Conservation (phyloP, 2,113 vertebrate genomes). For the Chamaetylas fuelleborni region DNA sequence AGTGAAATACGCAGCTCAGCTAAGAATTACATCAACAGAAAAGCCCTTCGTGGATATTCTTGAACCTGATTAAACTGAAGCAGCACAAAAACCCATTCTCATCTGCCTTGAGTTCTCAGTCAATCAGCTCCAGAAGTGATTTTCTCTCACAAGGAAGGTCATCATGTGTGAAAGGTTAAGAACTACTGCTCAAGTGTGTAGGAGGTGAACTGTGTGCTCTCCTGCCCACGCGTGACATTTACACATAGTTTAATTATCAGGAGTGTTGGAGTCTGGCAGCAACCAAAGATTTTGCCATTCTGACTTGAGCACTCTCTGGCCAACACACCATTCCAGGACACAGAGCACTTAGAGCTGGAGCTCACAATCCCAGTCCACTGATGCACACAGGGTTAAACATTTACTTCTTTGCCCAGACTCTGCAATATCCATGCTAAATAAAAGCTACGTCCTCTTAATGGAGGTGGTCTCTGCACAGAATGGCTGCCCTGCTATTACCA, state of each 20-base stretch:
- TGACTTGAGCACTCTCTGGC: background rate
- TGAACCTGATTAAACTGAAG: background rate
- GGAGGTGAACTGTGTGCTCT: background rate
- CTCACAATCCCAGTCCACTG: background rate
- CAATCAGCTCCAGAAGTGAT: background rate
- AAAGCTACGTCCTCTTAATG: background rate
- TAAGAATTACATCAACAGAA: background rate
- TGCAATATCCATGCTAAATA: background rate
- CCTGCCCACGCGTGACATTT: fast-evolving
- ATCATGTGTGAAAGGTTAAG: background rate
- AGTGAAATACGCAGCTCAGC: background rate
- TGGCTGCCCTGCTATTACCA: background rate
- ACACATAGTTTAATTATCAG: fast-evolving
- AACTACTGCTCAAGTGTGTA: background rate
- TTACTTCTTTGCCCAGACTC: background rate
- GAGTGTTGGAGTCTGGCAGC: background rate
- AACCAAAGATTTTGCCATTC: background rate
- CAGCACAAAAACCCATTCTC: background rate
- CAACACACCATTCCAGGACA: background rate
- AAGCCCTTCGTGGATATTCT: background rate
- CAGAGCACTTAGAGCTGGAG: background rate
- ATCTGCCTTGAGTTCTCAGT: background rate
- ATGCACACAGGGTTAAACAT: background rate
- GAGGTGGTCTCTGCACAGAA: background rate
- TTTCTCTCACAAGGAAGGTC: background rate